These are phyloP conservation scores for Iguana delicatissima DNA, from an alignment of 2,797 vertebrate genomes.

Conservation along the genomic window DNA sequence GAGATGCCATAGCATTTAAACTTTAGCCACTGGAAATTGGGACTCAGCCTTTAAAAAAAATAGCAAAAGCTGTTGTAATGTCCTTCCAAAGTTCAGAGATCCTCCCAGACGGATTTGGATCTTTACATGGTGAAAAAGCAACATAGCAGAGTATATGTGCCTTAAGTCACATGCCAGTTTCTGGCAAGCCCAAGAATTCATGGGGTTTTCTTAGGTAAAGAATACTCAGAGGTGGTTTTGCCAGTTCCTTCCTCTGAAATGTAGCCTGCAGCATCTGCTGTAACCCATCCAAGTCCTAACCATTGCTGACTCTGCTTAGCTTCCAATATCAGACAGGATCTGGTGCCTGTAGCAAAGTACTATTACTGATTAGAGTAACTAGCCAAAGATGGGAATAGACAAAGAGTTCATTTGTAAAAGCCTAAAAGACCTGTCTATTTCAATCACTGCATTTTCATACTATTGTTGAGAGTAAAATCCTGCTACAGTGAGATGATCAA, in stretches of 20 bases:
- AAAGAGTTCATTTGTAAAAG: not conserved
- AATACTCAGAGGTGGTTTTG: no score
- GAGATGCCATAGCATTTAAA: not conserved
- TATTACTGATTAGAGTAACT: not conserved
- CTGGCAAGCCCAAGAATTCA: no score
- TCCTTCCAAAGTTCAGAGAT: not conserved
- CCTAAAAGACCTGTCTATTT: not conserved
- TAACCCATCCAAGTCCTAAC: no score
- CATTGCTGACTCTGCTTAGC: no score
- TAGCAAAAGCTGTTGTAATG: not conserved
- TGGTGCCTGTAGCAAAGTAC: no score
- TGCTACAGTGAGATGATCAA: not conserved
- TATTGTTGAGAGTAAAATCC: not conserved
- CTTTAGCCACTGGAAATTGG: not conserved
- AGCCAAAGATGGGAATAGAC: not conserved
- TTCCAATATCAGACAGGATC: not conserved
- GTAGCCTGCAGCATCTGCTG: no score
- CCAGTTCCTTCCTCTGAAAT: no score
- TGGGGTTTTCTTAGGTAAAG: no score
- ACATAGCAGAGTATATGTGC: no score
- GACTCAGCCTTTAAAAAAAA: not conserved
- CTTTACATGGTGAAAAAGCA: not conserved
- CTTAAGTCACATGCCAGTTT: no score
- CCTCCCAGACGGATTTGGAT: not conserved
- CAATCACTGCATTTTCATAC: not conserved